Conservation (phyloP, 2,113 vertebrate genomes). For the Oncorhynchus mykiss region DNA sequence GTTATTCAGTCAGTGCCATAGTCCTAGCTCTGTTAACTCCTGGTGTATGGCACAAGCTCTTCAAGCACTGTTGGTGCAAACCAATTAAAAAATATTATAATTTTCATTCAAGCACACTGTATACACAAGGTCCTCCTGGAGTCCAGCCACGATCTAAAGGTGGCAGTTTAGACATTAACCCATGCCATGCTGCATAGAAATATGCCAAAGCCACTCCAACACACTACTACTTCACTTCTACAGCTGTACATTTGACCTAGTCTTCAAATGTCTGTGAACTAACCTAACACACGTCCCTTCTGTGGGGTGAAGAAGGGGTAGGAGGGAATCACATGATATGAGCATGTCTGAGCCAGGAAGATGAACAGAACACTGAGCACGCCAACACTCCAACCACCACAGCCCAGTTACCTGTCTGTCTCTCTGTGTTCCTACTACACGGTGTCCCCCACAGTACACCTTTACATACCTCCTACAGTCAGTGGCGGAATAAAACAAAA, state of each 20-base stretch:
- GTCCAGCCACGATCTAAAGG: background rate
- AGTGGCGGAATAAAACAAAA: slow-evolving; percentile 69
- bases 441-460: slow-evolving; percentile 50
- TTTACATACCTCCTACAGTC: slow-evolving; percentile 63
- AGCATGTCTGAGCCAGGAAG: slow-evolving; percentile 3
- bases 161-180: slow-evolving; percentile 22
- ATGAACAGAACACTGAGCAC: slow-evolving; percentile 39
- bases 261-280: background rate
- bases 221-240: slow-evolving; percentile 29
- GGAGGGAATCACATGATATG: background rate
- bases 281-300: background rate
- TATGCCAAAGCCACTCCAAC: slow-evolving; percentile 51
- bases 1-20: background rate
- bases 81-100: too few relatives aligned
- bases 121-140: background rate
- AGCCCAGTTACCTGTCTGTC: slow-evolving; percentile 74
- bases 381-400: slow-evolving; percentile 43
- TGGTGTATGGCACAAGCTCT: too few relatives aligned
- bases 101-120: background rate
- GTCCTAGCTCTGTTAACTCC: background rate
- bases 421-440: slow-evolving; percentile 74
- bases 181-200: slow-evolving; percentile 33
- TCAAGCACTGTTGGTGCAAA: too few relatives aligned
- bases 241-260: slow-evolving; percentile 11
- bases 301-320: slow-evolving; percentile 2